A percentile compares a stretch with the other conserved stretches of the same genome.
Conservation (phyloP, 35 echinoderm and acorn worm species). For the Chiridota heheva region DNA sequence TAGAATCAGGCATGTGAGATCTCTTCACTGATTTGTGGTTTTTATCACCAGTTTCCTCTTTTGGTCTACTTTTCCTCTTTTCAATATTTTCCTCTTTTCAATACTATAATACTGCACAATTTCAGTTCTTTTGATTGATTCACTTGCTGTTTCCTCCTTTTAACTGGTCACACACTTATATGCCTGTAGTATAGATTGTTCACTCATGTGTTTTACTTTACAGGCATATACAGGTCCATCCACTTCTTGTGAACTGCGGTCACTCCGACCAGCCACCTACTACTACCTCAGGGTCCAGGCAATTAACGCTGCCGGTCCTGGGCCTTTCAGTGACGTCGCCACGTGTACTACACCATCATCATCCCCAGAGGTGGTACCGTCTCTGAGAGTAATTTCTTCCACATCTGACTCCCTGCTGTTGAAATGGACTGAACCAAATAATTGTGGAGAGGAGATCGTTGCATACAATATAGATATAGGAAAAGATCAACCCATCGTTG, state of each 20-base stretch:
- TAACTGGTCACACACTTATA: too few relatives aligned
- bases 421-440: conserved; percentile 90
- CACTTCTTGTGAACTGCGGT: conserved; percentile 71
- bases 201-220: too few relatives aligned
- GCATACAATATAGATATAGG: conserved; percentile 97
- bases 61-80: too few relatives aligned
- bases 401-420: conserved; percentile 86
- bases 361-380: conserved; percentile 82
- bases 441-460: conserved; percentile 88
- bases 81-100: too few relatives aligned
- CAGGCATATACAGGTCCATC: conserved; percentile 83
- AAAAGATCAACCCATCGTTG: conserved; percentile 67
- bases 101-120: too few relatives aligned
- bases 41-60: too few relatives aligned
- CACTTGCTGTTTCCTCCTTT: too few relatives aligned
- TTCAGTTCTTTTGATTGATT: too few relatives aligned
- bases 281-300: conserved; percentile 97
- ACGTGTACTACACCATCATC: conserved; percentile 83
- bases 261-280: conserved; percentile 81
- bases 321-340: conserved; percentile 87
- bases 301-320: conserved; percentile 84
- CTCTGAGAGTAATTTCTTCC: conserved; percentile 77
- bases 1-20: too few relatives aligned
- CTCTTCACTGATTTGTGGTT: too few relatives aligned
- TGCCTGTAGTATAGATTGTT: too few relatives aligned